A percentile compares a stretch with the other conserved stretches of the same genome.
These are phyloP conservation scores for Trigoniulus corallinus DNA, from an alignment of 1,140 invertebrate genomes.

Conservation along the genomic window DNA sequence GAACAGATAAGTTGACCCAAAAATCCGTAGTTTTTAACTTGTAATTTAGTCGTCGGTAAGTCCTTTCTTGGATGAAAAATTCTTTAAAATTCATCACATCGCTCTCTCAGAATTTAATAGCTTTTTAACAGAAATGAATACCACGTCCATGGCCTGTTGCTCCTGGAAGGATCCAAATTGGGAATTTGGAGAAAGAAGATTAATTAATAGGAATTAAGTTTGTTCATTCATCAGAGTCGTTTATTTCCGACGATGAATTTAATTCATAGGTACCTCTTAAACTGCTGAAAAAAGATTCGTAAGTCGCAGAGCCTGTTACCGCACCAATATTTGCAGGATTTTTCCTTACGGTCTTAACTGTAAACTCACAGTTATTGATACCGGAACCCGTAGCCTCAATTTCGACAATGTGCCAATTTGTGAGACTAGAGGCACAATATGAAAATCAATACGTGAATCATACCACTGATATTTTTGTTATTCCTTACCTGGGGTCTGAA, in stretches of 20 bases:
- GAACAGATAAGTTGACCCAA: too few species aligned
- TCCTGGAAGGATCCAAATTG: neutral
- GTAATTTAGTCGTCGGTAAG: too few species aligned
- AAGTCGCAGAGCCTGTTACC: slow-evolving; percentile 39
- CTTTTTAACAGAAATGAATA: neutral
- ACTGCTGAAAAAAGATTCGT: slow-evolving; percentile 34
- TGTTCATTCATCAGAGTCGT: too few species aligned
- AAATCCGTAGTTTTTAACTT: too few species aligned
- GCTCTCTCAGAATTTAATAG: too few species aligned
- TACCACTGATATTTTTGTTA: neutral
- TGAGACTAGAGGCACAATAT: slow-evolving; percentile 23
- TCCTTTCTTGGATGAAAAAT: too few species aligned
- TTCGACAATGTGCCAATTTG: slow-evolving; percentile 39
- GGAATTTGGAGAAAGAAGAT: neutral
- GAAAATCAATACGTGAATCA: slow-evolving; percentile 2
- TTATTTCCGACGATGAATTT: neutral
- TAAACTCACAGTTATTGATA: slow-evolving; percentile 27
- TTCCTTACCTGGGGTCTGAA: slow-evolving; percentile 35
- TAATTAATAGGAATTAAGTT: too few species aligned
- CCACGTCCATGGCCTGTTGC: neutral
- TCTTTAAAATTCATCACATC: too few species aligned
- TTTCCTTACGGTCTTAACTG: slow-evolving; percentile 31
- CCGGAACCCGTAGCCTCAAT: slow-evolving; percentile 34
- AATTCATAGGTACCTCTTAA: slow-evolving; percentile 15
- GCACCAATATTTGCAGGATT: slow-evolving; percentile 37